Conservation (phyloP, 2,797 vertebrate species). For the Crocodylus rhombifer region DNA sequence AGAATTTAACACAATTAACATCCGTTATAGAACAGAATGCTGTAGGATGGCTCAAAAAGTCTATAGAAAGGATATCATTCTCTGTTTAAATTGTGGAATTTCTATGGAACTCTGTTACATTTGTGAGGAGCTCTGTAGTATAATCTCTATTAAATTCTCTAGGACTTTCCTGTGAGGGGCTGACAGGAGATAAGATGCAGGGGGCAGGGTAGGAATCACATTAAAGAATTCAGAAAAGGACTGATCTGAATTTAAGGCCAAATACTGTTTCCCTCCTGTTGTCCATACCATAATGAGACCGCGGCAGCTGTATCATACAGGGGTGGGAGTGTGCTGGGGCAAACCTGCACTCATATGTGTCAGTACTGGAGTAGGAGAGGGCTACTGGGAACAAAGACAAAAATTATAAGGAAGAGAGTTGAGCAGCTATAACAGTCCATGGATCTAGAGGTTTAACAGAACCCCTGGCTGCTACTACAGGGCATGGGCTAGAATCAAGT, state of each 20-base stretch:
- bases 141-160: constrained; percentile 47
- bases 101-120: neutral
- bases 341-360: neutral
- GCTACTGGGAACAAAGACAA: neutral
- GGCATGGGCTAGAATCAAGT: neutral
- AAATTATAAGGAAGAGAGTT: neutral
- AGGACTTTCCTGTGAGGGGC: constrained; percentile 1
- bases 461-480: neutral
- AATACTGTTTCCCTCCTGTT: neutral
- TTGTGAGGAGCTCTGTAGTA: neutral
- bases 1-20: constrained; percentile 59
- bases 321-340: neutral
- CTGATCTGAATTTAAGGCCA: neutral
- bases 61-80: constrained; percentile 9
- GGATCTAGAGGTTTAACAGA: neutral
- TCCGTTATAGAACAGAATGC: constrained; percentile 46
- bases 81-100: constrained; percentile 28
- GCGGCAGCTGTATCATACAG: neutral
- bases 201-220: neutral
- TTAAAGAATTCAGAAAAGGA: neutral
- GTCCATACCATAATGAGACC: neutral
- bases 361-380: neutral
- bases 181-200: constrained; percentile 4
- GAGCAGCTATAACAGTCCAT: neutral
- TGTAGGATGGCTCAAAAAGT: neutral